phyloP scores from a whole-genome alignment of 2,113 vertebrate species.

The Conger conger region DNA sequence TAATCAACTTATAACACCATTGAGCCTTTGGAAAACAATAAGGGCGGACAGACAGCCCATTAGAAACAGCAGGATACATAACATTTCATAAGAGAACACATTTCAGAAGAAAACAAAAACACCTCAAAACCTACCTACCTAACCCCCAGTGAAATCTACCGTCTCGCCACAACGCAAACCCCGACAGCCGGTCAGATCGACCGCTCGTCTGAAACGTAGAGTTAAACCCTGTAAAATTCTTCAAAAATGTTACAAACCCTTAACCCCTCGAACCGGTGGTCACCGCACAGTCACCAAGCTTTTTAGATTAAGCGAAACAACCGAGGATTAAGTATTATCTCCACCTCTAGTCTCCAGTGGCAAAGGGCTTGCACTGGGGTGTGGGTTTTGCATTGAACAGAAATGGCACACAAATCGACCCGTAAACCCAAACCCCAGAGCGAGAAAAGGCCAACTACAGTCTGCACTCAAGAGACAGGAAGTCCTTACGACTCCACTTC shows the following conservation, averaged over 20 bases:
- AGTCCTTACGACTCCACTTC: not conserved
- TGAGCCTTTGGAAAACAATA: conserved; percentile 47
- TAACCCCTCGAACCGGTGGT: conserved; percentile 26
- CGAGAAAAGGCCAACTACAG: conserved; percentile 44
- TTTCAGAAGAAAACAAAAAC: conserved; percentile 7
- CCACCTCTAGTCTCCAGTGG: conserved; percentile 34
- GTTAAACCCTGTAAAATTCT: conserved; percentile 30
- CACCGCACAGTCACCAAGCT: conserved; percentile 47
- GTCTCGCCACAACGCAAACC: not conserved
- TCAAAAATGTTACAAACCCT: conserved; percentile 36
- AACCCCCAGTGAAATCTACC: not conserved
- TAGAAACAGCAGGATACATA: conserved; percentile 24
- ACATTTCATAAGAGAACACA: conserved; percentile 6
- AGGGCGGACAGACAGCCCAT: conserved; percentile 35
- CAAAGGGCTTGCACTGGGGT: conserved; percentile 25
- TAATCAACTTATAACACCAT: conserved; percentile 48
- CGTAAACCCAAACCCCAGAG: not conserved
- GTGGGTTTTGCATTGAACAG: conserved; percentile 25
- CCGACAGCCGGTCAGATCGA: not conserved
- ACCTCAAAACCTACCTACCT: not conserved
- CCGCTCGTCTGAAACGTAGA: conserved; percentile 21
- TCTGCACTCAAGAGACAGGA: conserved; percentile 38
- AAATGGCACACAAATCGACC: conserved; percentile 37
- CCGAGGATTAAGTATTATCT: conserved; percentile 16
- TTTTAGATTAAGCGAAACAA: conserved; percentile 40